Evolutionary conservation across 2,888 invertebrate genomes (phyloP).

Genomic region (Drosophila cyrtoloma): DNA sequence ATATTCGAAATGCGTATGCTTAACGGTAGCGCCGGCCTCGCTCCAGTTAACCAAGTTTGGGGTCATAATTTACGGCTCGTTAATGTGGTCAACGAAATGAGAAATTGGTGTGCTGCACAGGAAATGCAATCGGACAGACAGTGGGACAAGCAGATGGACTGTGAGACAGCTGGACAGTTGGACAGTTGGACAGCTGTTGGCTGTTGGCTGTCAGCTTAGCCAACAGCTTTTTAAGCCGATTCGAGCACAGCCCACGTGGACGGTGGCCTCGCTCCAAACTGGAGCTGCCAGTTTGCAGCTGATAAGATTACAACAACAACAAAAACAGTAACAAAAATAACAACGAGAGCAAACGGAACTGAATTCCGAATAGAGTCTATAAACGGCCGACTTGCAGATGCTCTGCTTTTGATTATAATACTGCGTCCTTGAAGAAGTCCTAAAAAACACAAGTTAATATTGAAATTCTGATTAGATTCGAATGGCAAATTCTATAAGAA

Average conservation of each 20-base stretch:
- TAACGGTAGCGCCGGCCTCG: conserved; percentile 55
- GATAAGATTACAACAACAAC: conserved; percentile 38
- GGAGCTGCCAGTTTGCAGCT: conserved; percentile 44
- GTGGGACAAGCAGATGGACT: conserved; percentile 3
- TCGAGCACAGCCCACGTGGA: conserved; percentile 46
- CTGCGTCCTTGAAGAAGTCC: too few species aligned
- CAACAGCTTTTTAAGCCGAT: conserved; percentile 37
- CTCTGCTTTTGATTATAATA: conserved; percentile 54
- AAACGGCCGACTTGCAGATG: conserved; percentile 12
- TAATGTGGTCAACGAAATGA: conserved; percentile 71
- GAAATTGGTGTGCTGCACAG: conserved; percentile 64
- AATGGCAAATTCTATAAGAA: not conserved
- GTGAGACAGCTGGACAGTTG: conserved; percentile 22
- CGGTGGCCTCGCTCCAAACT: conserved; percentile 56
- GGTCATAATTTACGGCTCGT: conserved; percentile 72
- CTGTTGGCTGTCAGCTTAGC: conserved; percentile 35
- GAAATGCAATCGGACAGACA: conserved; percentile 59
- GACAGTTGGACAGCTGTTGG: not conserved
- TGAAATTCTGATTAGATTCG: not conserved
- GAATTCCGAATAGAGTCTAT: not conserved
- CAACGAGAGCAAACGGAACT: not conserved
- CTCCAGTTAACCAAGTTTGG: conserved; percentile 63
- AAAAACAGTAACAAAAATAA: too few species aligned
- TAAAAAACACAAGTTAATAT: not conserved
- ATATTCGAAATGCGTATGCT: conserved; percentile 17